Evolutionary conservation across 2,797 vertebrate species (phyloP).

Genomic region (Paramormyrops hopkinsi): DNA sequence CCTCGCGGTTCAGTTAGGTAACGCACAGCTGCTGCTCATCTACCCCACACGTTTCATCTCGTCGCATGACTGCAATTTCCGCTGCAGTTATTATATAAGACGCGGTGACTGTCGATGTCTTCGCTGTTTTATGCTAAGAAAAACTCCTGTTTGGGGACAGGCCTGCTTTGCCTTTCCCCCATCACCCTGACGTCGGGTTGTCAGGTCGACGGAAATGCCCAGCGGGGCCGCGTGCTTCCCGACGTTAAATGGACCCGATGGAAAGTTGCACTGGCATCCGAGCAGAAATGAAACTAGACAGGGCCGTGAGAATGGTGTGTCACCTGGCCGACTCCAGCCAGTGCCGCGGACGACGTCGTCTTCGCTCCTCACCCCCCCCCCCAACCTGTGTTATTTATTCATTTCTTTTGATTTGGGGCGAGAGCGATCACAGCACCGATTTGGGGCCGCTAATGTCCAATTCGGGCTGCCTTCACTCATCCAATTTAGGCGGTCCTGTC

Average conservation of each 20-base stretch:
- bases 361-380: constrained; percentile 26
- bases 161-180: neutral
- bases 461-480: constrained; percentile 96
- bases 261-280: neutral
- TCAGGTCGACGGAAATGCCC: neutral
- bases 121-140: neutral
- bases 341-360: constrained; percentile 24
- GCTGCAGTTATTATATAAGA: constrained; percentile 7
- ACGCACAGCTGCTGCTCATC: neutral
- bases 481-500: constrained; percentile 95
- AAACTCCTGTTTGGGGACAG: neutral
- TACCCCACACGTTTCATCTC: constrained; percentile 22
- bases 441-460: constrained; percentile 99
- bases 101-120: too few species aligned
- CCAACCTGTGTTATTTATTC: constrained; percentile 63
- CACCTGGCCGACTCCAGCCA: constrained; percentile 34
- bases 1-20: neutral
- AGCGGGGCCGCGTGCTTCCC: neutral
- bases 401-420: constrained; percentile 72
- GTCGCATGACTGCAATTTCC: constrained; percentile 38
- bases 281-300: neutral
- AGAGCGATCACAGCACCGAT: constrained; percentile 95
- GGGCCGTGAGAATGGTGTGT: neutral
- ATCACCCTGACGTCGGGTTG: neutral
- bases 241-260: neutral